Percentiles rank a stretch among this genome's conserved stretches.
Evolutionary conservation across 2,888 invertebrate species (phyloP).

Genomic region (Drosophila multiciliata): DNA sequence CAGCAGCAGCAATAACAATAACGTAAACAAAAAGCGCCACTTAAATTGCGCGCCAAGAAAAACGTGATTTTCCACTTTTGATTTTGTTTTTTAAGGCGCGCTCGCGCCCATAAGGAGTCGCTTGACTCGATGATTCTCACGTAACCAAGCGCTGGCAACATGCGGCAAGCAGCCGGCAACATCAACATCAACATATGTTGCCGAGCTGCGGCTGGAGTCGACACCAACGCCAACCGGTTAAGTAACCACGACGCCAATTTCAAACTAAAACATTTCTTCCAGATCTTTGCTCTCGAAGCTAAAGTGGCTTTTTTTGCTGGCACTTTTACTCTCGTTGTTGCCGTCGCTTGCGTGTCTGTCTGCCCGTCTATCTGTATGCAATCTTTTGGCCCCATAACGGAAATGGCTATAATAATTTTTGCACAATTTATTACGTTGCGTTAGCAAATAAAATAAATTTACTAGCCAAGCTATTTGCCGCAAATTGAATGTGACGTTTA

Average conservation of each 20-base stretch:
- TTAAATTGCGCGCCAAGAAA: constrained; percentile 77
- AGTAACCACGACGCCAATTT: constrained; percentile 63
- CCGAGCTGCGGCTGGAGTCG: constrained; percentile 30
- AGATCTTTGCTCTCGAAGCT: constrained; percentile 65
- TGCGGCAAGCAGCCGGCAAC: constrained; percentile 55
- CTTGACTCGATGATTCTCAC: constrained; percentile 66
- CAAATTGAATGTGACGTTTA: constrained; percentile 55
- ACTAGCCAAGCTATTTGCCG: constrained; percentile 36
- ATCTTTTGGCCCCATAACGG: constrained; percentile 59
- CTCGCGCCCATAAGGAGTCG: constrained; percentile 72
- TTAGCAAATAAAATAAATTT: constrained; percentile 69
- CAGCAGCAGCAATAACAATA: constrained; percentile 55
- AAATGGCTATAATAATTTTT: constrained; percentile 75
- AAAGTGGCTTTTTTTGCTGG: constrained; percentile 33
- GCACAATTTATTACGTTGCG: constrained; percentile 71
- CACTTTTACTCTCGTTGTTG: constrained; percentile 75
- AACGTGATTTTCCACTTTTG: constrained; percentile 80
- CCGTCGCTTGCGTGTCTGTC: constrained; percentile 7
- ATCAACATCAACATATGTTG: constrained; percentile 55
- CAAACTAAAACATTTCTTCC: constrained; percentile 55
- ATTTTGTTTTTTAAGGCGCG: constrained; percentile 62
- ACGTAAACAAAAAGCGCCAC: constrained; percentile 52
- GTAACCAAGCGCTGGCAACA: constrained; percentile 59
- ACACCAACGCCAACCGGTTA: constrained; percentile 72
- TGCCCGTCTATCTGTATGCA: constrained; percentile 27